Evolutionary conservation across 2,888 invertebrate species (phyloP).

Genomic region (Himalopsyche kuldschensis): DNA sequence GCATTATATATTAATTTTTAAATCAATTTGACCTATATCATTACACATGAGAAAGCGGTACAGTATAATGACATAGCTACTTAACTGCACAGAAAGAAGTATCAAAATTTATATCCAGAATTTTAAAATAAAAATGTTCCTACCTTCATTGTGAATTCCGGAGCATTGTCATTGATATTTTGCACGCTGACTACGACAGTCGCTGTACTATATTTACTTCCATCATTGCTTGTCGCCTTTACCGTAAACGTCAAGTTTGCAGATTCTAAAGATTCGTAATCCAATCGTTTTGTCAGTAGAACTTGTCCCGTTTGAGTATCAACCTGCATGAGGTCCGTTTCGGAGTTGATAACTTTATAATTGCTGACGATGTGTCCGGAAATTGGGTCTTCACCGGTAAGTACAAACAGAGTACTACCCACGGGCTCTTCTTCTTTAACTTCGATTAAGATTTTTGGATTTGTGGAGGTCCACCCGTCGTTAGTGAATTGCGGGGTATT

Average conservation of each 20-base stretch:
- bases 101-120: no score
- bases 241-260: slow-evolving; percentile 62
- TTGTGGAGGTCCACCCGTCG: slow-evolving; percentile 71
- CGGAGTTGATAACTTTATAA: slow-evolving; percentile 61
- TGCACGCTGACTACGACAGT: slow-evolving; percentile 70
- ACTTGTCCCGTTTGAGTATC: slow-evolving; percentile 74
- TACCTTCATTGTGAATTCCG: slow-evolving; percentile 68
- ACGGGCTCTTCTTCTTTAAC: slow-evolving; percentile 78
- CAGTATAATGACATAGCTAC: no score
- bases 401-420: slow-evolving; percentile 69
- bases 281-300: slow-evolving; percentile 71
- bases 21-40: no score
- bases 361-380: slow-evolving; percentile 65
- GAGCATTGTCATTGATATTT: slow-evolving; percentile 79
- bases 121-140: slow-evolving; percentile 39
- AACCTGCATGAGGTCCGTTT: slow-evolving; percentile 60
- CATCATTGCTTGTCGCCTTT: slow-evolving; percentile 58
- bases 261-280: slow-evolving; percentile 72
- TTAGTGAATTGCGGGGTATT: slow-evolving; percentile 75
- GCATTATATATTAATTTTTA: no score
- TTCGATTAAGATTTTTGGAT: slow-evolving; percentile 66
- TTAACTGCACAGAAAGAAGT: no score
- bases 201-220: slow-evolving; percentile 64
- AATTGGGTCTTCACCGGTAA: slow-evolving; percentile 72
- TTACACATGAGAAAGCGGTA: no score